Percentiles rank a stretch among this genome's conserved stretches.
Conservation (phyloP, 2,888 invertebrate species). For the Ernsta delagoae region DNA sequence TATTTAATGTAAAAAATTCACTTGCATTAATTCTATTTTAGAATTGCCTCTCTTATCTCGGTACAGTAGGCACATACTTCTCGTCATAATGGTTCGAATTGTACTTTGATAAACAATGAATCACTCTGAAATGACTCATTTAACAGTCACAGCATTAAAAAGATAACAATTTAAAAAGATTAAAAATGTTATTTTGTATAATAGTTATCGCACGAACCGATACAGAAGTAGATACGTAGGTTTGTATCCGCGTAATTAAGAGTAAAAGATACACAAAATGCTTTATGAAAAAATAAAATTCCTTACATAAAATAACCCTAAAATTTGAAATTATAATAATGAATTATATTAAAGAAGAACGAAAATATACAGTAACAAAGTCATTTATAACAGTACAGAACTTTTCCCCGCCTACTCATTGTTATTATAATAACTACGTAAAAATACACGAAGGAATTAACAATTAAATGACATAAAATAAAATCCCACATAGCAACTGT, state of each 20-base stretch:
- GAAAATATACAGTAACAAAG: too few relatives aligned
- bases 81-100: slow-evolving; percentile 54
- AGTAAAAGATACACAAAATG: too few relatives aligned
- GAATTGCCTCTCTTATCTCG: slow-evolving; percentile 49
- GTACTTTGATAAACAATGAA: slow-evolving; percentile 59
- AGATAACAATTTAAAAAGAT: slow-evolving; percentile 21
- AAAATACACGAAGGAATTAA: neutral
- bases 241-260: neutral
- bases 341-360: too few relatives aligned
- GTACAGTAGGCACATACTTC: slow-evolving; percentile 52
- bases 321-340: too few relatives aligned
- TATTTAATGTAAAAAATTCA: neutral
- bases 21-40: slow-evolving; percentile 24
- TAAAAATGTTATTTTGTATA: neutral
- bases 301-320: too few relatives aligned
- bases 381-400: too few relatives aligned
- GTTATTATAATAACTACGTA: too few relatives aligned
- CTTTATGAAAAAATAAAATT: too few relatives aligned
- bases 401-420: too few relatives aligned
- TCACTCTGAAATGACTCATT: slow-evolving; percentile 60
- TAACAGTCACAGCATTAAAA: slow-evolving; percentile 7
- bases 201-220: neutral
- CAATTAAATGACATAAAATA: neutral
- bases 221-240: neutral
- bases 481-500: neutral